Evolutionary conservation across 2,888 invertebrate species (phyloP).

Genomic region (Aelia acuminata): DNA sequence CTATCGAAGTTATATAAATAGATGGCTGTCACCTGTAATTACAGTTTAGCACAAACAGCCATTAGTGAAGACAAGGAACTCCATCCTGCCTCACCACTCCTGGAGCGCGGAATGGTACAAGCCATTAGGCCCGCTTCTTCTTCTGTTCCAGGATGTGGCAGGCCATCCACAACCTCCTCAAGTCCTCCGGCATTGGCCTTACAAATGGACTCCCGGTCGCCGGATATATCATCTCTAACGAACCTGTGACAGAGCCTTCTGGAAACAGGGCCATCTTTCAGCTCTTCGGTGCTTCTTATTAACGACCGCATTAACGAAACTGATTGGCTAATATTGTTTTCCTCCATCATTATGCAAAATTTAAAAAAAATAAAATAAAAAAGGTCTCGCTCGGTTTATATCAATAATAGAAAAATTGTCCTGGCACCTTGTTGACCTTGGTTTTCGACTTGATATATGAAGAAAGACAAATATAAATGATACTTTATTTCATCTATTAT

Average conservation of each 20-base stretch:
- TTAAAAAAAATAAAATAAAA: too few species aligned
- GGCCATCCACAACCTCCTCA: not conserved
- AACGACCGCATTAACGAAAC: slow-evolving; percentile 11
- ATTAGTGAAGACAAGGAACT: not conserved
- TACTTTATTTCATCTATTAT: not conserved
- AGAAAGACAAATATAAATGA: not conserved
- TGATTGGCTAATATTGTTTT: slow-evolving; percentile 28
- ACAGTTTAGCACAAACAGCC: not conserved
- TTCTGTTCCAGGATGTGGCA: not conserved
- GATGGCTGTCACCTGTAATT: not conserved
- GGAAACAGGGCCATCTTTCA: slow-evolving; percentile 15
- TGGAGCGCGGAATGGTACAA: not conserved
- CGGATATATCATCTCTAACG: slow-evolving; percentile 25
- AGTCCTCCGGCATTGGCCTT: not conserved
- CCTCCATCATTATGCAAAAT: not conserved
- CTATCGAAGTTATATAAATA: too few species aligned
- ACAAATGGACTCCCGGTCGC: slow-evolving; percentile 15
- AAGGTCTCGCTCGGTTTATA: not conserved
- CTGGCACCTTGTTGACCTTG: not conserved
- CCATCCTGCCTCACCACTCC: not conserved
- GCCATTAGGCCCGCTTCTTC: slow-evolving; percentile 1
- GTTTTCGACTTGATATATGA: not conserved
- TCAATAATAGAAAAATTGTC: not conserved
- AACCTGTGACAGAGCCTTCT: not conserved
- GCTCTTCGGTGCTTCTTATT: not conserved